Evolutionary conservation across 2,888 invertebrate genomes (phyloP), one percentile per base, ranked within the genome.

Genomic region (Euproctis similis): DNA sequence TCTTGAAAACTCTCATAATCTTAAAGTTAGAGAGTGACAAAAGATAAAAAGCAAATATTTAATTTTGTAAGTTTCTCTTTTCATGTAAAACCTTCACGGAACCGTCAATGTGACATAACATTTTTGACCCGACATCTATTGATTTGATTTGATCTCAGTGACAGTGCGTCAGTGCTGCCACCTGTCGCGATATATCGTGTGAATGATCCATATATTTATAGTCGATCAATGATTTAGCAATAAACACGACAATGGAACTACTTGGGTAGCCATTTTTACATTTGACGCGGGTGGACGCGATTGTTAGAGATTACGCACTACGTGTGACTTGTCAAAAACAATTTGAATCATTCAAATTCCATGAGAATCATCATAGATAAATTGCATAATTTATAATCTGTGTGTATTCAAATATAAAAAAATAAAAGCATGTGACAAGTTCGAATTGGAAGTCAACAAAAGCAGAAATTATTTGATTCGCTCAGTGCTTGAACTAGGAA

Each of bases 141-240:
- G 59, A 53, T 54, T 52, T 53, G 62, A 69, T 68, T 63, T 42
- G 53, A 65, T 61, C 60, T 61, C 35, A 48, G 38, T 55, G 59
- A 60, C 62, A 59, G 54, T 49, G 54, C 52, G 56, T 68, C 55
- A 61, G 69, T 71, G 68, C 61, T 52, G 66, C 63, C 72, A 76
- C 77, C 77, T 76, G 75, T 67, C 61, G 60, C 43, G 63, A 58
- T 53, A 42, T 47, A 54, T 42, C 58, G 63, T 71, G 69, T 73
- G 72, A 75, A 74, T 68, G 54, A 57, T 55, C 59, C 53, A 45
- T 61, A 67, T 48, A 49, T 72, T 71, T 69, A 76, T 77, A 60
- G 68, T 42, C 55, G 55, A 65, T 68, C 70, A 64, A 77, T 82
- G 82, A 82, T 76, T 80, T 78, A 62, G 74, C 81, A 75, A 61